Evolutionary conservation across 2,797 vertebrate genomes (phyloP), one percentile per base, ranked within the genome.

Genomic region (Uromys caudimaculatus): DNA sequence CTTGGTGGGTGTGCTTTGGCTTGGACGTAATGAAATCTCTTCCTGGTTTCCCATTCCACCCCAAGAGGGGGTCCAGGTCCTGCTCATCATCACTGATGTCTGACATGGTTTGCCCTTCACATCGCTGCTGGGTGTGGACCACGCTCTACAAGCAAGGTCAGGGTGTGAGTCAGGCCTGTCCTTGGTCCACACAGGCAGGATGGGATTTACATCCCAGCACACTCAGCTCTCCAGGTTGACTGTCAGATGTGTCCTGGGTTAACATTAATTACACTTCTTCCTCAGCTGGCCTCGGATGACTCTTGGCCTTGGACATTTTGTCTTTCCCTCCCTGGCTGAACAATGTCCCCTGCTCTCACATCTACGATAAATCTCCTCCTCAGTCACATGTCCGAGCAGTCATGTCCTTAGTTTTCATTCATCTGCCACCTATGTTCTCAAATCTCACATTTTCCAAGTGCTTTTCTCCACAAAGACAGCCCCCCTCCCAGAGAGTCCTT

Each of bases 31-130:
- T 16, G 58, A 75, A 76, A 41, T 27, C 76, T 83, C 76, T 23
- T 38, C 77, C 13, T 16, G 52, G 12, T 32, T 23, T 76, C 54
- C 10, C 52, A 23, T n/a, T 32, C 35, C 38, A 16, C 0, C 0
- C 17, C 60, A 6, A 14, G n/a, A 77, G 44, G 27, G 23, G 35
- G 52, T 58, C 75, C 44, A 75, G 12, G 69, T 58, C 3, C 47
- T 19, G 60, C 4, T 1, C 35, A 16, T 11, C 79, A 6, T 67
- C 23, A 21, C n/a, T 32, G 17, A 9, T 0, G 1, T 58, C 32
- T 0, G 6, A 11, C 11, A 29, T 12, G 19, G 79, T 67, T 64
- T 38, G 50, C 27, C 73, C 11, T 64, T 56, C 10, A 38, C 24
- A 23, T 38, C 54, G n/a, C 56, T 21, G n/a, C 19, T 23, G 76